Base-by-base conservation (phyloP, 2,797 vertebrate genomes). In the Schizopygopsis malacanthus region DNA sequence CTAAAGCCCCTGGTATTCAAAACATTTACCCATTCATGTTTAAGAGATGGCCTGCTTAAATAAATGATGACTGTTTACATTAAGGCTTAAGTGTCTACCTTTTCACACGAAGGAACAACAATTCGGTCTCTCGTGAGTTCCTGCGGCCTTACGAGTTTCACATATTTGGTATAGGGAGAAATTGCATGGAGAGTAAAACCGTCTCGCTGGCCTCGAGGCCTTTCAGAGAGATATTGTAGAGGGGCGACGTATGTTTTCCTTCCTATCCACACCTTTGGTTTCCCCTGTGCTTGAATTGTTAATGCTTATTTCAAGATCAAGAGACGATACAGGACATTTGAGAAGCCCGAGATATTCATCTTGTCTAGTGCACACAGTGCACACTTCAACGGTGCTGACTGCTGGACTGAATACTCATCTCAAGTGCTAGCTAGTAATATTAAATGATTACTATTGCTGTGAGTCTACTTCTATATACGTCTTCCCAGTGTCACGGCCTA, bases 1-100 rank as follows among this genome's bases (percentile, higher is more conserved):
- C 93, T 90, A 88, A 92, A 91, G 94, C 80, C 89, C 56, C 87
- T 85, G 86, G 89, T 93, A 94, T 94, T 95, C 94, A 94, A 95
- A 95, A 93, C 93, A 94, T 93, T 91, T 89, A 89, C 90, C 92
- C 89, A 88, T 93, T 95, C 92, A 91, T 95, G 93, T 95, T 95
- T 94, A 94, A 95, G 92, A 94, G 91, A 95, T 94, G 94, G 93
- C 92, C 93, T 89, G 85, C 90, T 95, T 81, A 95, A 96, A 96
- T 95, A 96, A 96, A 95, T 95, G 89, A 95, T 95, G 93, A 95
- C 92, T 95, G 92, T 95, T 95, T 96, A 94, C 92, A 92, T 91
- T 92, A 90, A 93, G 88, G 86, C 91, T 90, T 93, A 92, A 93
- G 90, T 92, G 91, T 93, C 92, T 95, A 90, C 90, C 93, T 94